phyloP scores from a whole-genome alignment of 2,888 invertebrate genomes.

The Deilephila porcellus region DNA sequence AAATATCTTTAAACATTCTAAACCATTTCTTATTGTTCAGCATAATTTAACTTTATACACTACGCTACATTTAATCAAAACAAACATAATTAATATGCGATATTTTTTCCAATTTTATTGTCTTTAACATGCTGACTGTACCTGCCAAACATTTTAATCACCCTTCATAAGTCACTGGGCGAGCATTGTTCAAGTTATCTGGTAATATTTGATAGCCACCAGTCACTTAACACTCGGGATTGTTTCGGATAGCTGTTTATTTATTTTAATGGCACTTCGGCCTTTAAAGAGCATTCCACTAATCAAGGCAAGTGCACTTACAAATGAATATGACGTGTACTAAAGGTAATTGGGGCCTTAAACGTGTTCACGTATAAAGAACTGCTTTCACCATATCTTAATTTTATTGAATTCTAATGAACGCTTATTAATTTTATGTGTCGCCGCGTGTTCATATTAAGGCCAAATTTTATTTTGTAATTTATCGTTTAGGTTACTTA shows the following conservation, averaged over 20 bases:
- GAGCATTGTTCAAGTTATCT: slow-evolving; percentile 78
- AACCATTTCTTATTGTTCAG: too few species aligned
- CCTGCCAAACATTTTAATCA: slow-evolving; percentile 70
- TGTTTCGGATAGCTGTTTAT: slow-evolving; percentile 77
- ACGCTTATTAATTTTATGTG: slow-evolving; percentile 27
- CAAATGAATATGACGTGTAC: slow-evolving; percentile 80
- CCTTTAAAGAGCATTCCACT: slow-evolving; percentile 79
- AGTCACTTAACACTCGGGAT: slow-evolving; percentile 83
- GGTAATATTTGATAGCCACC: slow-evolving; percentile 83
- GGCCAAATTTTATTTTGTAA: background rate
- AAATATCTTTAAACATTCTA: too few species aligned
- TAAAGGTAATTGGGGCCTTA: slow-evolving; percentile 68
- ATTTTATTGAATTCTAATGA: slow-evolving; percentile 42
- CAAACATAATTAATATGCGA: background rate
- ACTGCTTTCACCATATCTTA: slow-evolving; percentile 35
- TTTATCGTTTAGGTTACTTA: too few species aligned
- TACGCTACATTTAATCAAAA: background rate
- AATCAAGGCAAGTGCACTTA: slow-evolving; percentile 77
- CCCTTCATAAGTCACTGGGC: slow-evolving; percentile 79
- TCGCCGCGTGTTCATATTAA: slow-evolving; percentile 25
- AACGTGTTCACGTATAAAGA: slow-evolving; percentile 30
- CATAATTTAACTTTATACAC: too few species aligned
- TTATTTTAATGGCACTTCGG: slow-evolving; percentile 78
- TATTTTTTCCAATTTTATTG: background rate
- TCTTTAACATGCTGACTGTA: slow-evolving; percentile 54